Percentiles rank a stretch among this genome's conserved stretches.
Conservation (phyloP, 2,797 vertebrate genomes). For the Clarias laeviceps region DNA sequence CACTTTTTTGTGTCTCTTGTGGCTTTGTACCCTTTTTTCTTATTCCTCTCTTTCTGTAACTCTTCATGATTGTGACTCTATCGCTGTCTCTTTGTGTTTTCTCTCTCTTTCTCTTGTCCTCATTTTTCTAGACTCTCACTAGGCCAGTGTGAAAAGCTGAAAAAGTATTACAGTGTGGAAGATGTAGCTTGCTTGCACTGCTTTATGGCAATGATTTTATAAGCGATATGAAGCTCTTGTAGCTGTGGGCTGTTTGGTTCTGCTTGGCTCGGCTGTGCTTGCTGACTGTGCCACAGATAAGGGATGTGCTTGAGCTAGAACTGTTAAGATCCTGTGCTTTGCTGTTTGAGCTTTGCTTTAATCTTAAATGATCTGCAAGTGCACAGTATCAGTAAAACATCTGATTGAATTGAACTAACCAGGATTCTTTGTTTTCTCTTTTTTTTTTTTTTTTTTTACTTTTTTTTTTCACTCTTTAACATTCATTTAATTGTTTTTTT, state of each 20-base stretch:
- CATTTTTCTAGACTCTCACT: slow-evolving; percentile 58
- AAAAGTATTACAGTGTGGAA: slow-evolving; percentile 49
- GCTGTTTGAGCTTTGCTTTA: slow-evolving; percentile 9
- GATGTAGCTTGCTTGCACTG: slow-evolving; percentile 46
- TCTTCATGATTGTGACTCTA: slow-evolving; percentile 60
- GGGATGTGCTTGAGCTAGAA: not conserved
- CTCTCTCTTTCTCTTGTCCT: slow-evolving; percentile 47
- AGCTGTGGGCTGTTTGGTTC: slow-evolving; percentile 1
- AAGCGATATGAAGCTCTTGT: slow-evolving; percentile 18
- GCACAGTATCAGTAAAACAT: slow-evolving; percentile 11
- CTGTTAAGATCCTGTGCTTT: slow-evolving; percentile 34
- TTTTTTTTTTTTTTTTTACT: slow-evolving; percentile 24
- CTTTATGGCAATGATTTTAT: slow-evolving; percentile 14
- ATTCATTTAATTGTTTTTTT: slow-evolving; percentile 19
- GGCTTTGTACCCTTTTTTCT: slow-evolving; percentile 34
- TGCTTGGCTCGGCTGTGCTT: slow-evolving; percentile 43
- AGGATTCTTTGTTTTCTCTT: not conserved
- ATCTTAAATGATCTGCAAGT: slow-evolving; percentile 35
- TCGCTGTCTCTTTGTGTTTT: slow-evolving; percentile 28
- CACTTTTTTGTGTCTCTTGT: slow-evolving; percentile 23
- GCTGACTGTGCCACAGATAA: slow-evolving; percentile 9
- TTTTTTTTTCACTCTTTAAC: not conserved
- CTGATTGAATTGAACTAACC: slow-evolving; percentile 43
- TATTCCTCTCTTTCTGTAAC: slow-evolving; percentile 49
- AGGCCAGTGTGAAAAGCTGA: slow-evolving; percentile 56